Base-by-base conservation (phyloP, 2,888 invertebrate species). In the Macroteleia sp. region DNA sequence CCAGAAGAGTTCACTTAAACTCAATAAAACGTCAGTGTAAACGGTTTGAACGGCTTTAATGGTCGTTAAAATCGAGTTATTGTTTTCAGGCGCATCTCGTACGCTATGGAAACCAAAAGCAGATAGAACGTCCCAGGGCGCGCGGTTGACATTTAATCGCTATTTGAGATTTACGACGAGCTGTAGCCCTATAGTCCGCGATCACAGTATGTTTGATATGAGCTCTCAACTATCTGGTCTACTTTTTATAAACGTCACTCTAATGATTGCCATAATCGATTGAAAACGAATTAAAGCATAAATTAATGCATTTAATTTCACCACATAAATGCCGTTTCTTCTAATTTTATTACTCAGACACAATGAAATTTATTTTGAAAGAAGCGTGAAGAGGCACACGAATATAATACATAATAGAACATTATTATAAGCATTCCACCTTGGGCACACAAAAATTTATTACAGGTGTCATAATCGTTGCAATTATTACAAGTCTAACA, bases 71-170 rank as follows among this genome's bases (percentile, higher is more conserved):
- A 87, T 83, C 81, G 85, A 84, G 84, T 89, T 87, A 89, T 88
- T 89, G 87, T 90, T 89, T 88, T 87, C 82, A 80, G 81, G 73
- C 86, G 82, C 80, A 79, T 81, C 80, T 77, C 73, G 61, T 64
- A 39, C 46, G n/a, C n/a, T 48, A 69, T 54, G 62, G 79, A 71
- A 81, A 67, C 77, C 83, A 74, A 84, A 87, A 84, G 83, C 83
- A 81, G 79, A 82, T 71, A 70, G 77, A 81, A 67, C 61, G 77
- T 62, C 70, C 79, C 64, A 82, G 80, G 78, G 82, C 82, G 79
- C 85, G 85, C 62, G 81, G 83, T 86, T 87, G 91, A 90, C 90
- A 81, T 90, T 91, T 90, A 91, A 90, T 90, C 88, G 87, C 87
- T 83, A 75, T 74, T 76, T 74, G 80, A 88, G 89, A 91, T 91